A percentile compares a stretch with the other conserved stretches of the same genome.
These are phyloP conservation scores for Leucozona laternaria DNA, from an alignment of 2,888 invertebrate genomes.

Conservation along the genomic window DNA sequence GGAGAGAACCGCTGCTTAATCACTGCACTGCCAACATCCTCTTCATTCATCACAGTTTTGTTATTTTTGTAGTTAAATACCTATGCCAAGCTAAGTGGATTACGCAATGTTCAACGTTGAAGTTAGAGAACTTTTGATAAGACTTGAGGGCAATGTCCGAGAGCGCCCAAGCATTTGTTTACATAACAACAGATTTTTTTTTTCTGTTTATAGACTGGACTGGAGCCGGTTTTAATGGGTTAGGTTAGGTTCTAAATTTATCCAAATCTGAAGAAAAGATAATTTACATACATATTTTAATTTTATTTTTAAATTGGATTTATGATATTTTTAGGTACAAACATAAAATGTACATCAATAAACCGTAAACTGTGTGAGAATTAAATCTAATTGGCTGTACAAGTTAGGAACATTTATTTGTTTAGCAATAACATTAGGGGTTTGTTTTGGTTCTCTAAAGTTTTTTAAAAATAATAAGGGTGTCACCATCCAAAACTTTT, in stretches of 20 bases:
- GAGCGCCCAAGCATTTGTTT: background rate
- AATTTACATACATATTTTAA: background rate
- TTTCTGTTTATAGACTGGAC: background rate
- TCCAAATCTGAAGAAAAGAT: background rate
- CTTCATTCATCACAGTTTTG: background rate
- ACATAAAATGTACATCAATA: no score
- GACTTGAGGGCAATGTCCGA: constrained; percentile 13
- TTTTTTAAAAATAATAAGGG: no score
- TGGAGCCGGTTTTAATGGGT: background rate
- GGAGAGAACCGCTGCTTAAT: constrained; percentile 2
- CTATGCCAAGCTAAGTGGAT: constrained; percentile 12
- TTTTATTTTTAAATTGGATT: background rate
- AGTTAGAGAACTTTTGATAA: background rate
- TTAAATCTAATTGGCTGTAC: no score
- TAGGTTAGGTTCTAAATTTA: background rate
- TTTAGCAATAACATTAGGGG: no score
- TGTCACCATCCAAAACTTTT: no score
- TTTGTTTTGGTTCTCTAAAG: no score
- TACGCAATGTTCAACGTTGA: constrained; percentile 8
- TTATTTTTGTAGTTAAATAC: background rate
- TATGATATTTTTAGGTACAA: no score
- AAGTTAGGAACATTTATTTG: no score
- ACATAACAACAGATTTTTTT: constrained; percentile 15
- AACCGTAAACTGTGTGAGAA: no score
- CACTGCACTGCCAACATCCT: background rate